phyloP scores from a whole-genome alignment of 2,113 vertebrate genomes.

The Leucopsar rothschildi region DNA sequence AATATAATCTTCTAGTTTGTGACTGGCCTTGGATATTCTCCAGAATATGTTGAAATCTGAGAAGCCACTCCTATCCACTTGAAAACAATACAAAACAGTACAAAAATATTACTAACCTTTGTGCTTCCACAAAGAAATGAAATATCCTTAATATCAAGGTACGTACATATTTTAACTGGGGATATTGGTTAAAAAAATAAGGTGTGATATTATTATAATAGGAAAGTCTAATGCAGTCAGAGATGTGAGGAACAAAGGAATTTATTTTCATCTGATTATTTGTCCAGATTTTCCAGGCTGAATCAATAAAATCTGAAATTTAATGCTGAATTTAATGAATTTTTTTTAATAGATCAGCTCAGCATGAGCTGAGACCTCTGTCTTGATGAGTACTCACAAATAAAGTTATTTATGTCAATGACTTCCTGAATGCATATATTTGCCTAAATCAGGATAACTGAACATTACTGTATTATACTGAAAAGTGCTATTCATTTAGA shows the following conservation, averaged over 20 bases:
- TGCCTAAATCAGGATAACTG: not conserved
- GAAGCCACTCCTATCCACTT: not conserved
- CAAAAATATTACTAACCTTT: not conserved
- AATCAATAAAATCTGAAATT: not conserved
- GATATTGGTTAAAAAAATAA: not conserved
- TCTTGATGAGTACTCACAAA: not conserved
- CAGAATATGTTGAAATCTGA: not conserved
- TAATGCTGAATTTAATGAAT: accelerated
- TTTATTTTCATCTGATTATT: not conserved
- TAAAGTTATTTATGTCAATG: not conserved
- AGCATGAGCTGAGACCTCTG: not conserved
- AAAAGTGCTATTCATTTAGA: not conserved
- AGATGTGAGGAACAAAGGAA: not conserved
- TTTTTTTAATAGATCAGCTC: not conserved
- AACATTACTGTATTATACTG: not conserved
- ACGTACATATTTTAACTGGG: not conserved
- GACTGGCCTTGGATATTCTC: not conserved
- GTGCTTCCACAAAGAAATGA: not conserved
- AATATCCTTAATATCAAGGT: not conserved
- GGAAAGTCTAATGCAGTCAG: not conserved
- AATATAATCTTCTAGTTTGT: not conserved
- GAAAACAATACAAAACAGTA: not conserved
- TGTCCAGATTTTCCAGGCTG: not conserved
- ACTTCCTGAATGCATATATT: not conserved
- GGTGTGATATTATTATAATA: not conserved